Base-by-base conservation (phyloP, 2,113 vertebrate genomes). In the Papio anubis region DNA sequence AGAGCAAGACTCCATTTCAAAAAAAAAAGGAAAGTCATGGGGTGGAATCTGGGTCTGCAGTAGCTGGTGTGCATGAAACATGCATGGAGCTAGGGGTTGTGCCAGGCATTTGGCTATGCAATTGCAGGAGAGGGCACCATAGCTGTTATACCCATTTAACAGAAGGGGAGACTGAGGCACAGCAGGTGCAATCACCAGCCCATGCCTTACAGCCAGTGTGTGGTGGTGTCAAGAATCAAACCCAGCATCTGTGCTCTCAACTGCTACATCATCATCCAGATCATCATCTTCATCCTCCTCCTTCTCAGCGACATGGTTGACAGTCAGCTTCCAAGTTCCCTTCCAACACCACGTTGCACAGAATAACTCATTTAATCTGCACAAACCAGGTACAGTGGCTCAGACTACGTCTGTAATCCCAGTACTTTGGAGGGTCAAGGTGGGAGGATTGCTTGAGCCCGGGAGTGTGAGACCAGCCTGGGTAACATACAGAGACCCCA, bases 131-230 rank as follows among this genome's bases (percentile, higher is more conserved):
- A 25, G 1, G 4, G 27, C 27, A 45, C 43, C 21, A 8, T 0
- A 12, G 21, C 45, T 32, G 7, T 79, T 43, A 68, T 9, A 4
- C 32, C 75, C 45, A 40, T 52, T 83, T 59, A 52, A n/a, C 70
- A 78, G 48, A 83, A 70, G 8, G 18, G 23, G 38, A 91, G 32
- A 96, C 88, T 81, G 81, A 92, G 83, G 83, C 57, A 50, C 32
- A n/a, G 30, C 25, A 64, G 48, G 4, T 16, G 3, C 6, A 30
- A 20, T 66, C 35, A 10, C n/a, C 64, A 64, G 50, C 48, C 57
- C 16, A 35, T 7, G 20, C 8, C 72, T 68, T 27, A 21, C 27
- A 70, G 70, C 40, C 40, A 59, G 18, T 3, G 25, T n/a, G 2
- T 52, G 0, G 23, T 23, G 30, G 66, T 83, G n/a, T 43, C 72